Conservation (phyloP, 2,113 vertebrate species). For the Catagonus wagneri region DNA sequence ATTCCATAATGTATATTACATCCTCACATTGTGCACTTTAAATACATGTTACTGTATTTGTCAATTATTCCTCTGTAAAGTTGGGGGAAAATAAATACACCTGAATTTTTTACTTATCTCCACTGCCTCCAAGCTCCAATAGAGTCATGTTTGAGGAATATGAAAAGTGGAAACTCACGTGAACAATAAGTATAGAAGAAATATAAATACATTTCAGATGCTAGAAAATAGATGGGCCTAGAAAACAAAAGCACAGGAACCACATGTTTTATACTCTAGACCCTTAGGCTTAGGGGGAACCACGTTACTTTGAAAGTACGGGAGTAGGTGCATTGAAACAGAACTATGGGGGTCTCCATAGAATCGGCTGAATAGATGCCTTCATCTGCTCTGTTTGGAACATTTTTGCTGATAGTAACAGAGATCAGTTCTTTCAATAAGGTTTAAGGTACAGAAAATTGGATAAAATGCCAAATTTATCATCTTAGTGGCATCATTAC, state of each 20-base stretch:
- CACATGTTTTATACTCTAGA: neutral
- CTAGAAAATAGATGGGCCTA: neutral
- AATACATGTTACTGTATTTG: neutral
- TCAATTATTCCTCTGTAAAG: neutral
- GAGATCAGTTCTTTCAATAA: neutral
- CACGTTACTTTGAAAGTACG: neutral
- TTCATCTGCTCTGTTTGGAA: neutral
- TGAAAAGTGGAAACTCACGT: neutral
- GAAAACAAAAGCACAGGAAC: neutral
- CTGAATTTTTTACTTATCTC: neutral
- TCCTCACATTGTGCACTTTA: neutral
- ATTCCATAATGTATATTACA: neutral
- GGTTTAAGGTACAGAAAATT: neutral
- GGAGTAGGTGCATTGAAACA: neutral
- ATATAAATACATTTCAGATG: conserved; percentile 19
- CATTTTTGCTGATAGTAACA: neutral
- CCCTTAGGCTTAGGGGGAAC: neutral
- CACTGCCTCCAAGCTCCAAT: neutral
- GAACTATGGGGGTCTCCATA: neutral
- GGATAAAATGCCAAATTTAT: neutral
- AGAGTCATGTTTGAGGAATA: neutral
- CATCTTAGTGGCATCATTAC: neutral
- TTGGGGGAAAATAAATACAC: neutral
- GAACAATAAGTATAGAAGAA: neutral
- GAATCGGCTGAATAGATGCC: neutral